phyloP scores from a whole-genome alignment of 2,888 invertebrate species.

The Spodoptera littoralis region DNA sequence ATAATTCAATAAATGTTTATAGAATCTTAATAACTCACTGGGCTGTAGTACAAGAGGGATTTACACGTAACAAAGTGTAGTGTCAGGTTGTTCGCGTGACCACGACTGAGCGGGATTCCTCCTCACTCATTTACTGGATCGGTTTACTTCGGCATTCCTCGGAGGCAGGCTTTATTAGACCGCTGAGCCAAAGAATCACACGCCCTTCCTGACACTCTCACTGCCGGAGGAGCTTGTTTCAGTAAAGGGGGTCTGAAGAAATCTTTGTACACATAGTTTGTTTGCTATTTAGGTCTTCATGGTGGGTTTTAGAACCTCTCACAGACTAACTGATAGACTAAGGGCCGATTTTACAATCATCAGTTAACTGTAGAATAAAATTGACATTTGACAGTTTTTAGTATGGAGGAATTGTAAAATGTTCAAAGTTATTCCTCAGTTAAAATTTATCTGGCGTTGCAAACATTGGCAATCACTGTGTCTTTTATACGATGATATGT shows the following conservation, averaged over 20 bases:
- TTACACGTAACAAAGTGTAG: slow-evolving; percentile 70
- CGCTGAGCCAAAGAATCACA: slow-evolving; percentile 62
- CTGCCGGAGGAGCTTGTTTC: slow-evolving; percentile 32
- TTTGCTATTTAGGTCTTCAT: too few species aligned
- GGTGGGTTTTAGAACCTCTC: too few species aligned
- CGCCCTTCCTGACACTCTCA: slow-evolving; percentile 52
- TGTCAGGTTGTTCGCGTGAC: slow-evolving; percentile 83
- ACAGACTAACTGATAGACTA: too few species aligned
- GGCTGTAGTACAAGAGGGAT: slow-evolving; percentile 65
- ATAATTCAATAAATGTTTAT: slow-evolving; percentile 68
- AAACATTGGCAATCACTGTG: too few species aligned
- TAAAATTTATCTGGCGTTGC: too few species aligned
- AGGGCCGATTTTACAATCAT: too few species aligned
- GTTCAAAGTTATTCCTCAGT: too few species aligned
- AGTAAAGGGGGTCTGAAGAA: slow-evolving; percentile 28
- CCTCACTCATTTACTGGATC: slow-evolving; percentile 80
- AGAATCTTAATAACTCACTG: slow-evolving; percentile 74
- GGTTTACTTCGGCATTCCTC: slow-evolving; percentile 79
- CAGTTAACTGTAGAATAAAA: too few species aligned
- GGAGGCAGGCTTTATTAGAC: slow-evolving; percentile 74
- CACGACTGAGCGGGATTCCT: slow-evolving; percentile 72
- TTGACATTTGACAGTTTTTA: too few species aligned
- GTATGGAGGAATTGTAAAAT: too few species aligned
- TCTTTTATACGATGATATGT: too few species aligned
- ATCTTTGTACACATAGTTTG: not conserved